Conservation (phyloP, 2,888 invertebrate genomes). For the Geotrupes spiniger region DNA sequence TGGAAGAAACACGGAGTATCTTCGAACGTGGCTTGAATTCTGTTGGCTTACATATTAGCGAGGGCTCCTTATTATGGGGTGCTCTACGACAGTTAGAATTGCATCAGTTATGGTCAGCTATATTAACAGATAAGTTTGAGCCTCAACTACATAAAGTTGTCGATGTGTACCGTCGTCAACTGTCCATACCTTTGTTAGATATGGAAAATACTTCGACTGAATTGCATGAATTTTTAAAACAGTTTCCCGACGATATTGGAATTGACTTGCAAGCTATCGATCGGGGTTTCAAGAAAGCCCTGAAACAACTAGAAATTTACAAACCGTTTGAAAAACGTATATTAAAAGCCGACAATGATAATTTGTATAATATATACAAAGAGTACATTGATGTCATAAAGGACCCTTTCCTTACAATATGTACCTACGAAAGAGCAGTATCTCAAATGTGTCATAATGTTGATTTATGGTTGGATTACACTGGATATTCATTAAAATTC, state of each 20-base stretch:
- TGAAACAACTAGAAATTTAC: slow-evolving; percentile 56
- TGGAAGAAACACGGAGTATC: slow-evolving; percentile 50
- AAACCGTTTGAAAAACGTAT: slow-evolving; percentile 53
- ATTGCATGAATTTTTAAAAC: slow-evolving; percentile 52
- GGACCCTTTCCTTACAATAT: slow-evolving; percentile 59
- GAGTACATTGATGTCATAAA: slow-evolving; percentile 47
- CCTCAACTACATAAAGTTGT: slow-evolving; percentile 63
- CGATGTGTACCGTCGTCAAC: slow-evolving; percentile 62
- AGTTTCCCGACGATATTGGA: slow-evolving; percentile 42
- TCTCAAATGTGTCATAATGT: slow-evolving; percentile 57
- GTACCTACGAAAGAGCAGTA: slow-evolving; percentile 63
- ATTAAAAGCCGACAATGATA: slow-evolving; percentile 41
- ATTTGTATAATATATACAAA: slow-evolving; percentile 39
- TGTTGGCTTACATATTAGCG: slow-evolving; percentile 70
- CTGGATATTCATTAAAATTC: slow-evolving; percentile 41
- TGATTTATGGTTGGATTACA: slow-evolving; percentile 60
- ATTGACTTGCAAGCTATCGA: slow-evolving; percentile 45
- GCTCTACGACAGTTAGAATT: slow-evolving; percentile 75
- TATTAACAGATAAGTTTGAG: slow-evolving; percentile 48
- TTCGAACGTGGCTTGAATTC: slow-evolving; percentile 66
- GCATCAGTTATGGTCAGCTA: slow-evolving; percentile 48
- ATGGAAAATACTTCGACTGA: slow-evolving; percentile 62
- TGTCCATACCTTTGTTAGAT: slow-evolving; percentile 68
- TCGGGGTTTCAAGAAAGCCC: slow-evolving; percentile 56
- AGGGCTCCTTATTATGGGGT: slow-evolving; percentile 79